These are phyloP conservation scores for Euphydryas editha DNA, from an alignment of 2,888 invertebrate species.

Conservation along the genomic window DNA sequence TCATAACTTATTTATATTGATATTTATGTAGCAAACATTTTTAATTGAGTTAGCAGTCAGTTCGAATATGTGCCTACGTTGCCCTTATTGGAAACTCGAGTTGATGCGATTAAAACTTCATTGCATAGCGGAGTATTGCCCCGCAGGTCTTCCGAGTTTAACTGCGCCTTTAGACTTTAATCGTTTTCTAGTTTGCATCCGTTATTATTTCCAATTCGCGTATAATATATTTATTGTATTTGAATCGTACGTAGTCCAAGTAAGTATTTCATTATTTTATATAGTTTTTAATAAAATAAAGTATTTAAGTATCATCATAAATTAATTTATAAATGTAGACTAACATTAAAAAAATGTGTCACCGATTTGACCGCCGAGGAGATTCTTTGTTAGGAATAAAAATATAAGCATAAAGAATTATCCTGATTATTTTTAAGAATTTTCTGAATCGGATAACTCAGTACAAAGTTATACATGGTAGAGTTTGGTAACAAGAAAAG, in stretches of 20 bases:
- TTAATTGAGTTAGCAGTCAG: slow-evolving; percentile 19
- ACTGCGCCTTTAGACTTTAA: slow-evolving; percentile 52
- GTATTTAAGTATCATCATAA: too few relatives aligned
- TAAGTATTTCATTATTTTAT: too few relatives aligned
- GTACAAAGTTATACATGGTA: too few relatives aligned
- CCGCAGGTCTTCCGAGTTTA: slow-evolving; percentile 55
- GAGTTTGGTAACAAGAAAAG: too few relatives aligned
- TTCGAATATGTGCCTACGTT: slow-evolving; percentile 44
- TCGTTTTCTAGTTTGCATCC: slow-evolving; percentile 26
- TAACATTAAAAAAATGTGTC: too few relatives aligned
- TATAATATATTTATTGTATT: not conserved
- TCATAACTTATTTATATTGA: not conserved
- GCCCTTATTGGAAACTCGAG: slow-evolving; percentile 59
- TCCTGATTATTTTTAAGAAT: too few relatives aligned
- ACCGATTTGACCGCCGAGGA: too few relatives aligned
- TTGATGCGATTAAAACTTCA: slow-evolving; percentile 71
- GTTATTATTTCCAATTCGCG: not conserved
- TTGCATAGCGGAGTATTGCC: slow-evolving; percentile 53
- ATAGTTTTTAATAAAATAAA: too few relatives aligned
- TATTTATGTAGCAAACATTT: slow-evolving; percentile 14
- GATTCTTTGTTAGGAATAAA: too few relatives aligned
- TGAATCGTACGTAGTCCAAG: not conserved
- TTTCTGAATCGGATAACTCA: too few relatives aligned
- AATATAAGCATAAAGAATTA: too few relatives aligned
- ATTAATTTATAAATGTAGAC: too few relatives aligned